These are phyloP conservation scores for Caenorhabditis doughertyi DNA, from an alignment of 2,888 invertebrate genomes.

Conservation along the genomic window DNA sequence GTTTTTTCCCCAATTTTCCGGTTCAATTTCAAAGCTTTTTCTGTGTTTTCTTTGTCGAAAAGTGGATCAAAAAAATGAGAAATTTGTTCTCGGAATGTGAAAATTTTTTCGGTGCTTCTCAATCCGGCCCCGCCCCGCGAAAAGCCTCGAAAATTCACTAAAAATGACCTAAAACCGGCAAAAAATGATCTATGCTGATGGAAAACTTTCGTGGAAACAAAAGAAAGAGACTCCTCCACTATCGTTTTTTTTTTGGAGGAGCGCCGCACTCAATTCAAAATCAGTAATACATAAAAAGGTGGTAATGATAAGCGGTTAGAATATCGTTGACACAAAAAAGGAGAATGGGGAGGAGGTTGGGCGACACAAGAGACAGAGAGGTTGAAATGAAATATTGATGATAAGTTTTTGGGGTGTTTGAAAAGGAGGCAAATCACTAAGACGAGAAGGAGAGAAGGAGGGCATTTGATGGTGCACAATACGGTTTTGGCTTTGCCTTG, in stretches of 20 bases:
- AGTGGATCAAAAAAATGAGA: neutral
- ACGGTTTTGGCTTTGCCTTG: neutral
- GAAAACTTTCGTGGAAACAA: neutral
- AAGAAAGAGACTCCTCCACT: neutral
- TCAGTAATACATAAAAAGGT: conserved; percentile 12
- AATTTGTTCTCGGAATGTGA: no score
- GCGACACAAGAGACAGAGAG: conserved; percentile 33
- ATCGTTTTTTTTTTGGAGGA: conserved; percentile 7
- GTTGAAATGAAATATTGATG: conserved; percentile 39
- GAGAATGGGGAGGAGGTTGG: conserved; percentile 2
- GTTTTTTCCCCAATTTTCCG: no score
- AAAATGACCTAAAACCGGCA: no score
- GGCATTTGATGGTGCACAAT: conserved; percentile 10
- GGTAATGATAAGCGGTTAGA: neutral
- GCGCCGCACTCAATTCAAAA: conserved; percentile 5
- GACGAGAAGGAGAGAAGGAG: neutral
- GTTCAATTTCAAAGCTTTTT: no score
- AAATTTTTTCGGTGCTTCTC: no score
- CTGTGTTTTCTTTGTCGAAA: no score
- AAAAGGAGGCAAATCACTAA: neutral
- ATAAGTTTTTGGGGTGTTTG: conserved; percentile 11
- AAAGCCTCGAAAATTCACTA: no score
- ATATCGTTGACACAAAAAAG: neutral
- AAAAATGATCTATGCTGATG: conserved; percentile 9
- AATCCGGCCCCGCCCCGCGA: no score